Percentiles rank a stretch among this genome's conserved stretches.
These are phyloP conservation scores for Polypedilum vanderplanki DNA, from an alignment of 1,140 invertebrate species.

Conservation along the genomic window DNA sequence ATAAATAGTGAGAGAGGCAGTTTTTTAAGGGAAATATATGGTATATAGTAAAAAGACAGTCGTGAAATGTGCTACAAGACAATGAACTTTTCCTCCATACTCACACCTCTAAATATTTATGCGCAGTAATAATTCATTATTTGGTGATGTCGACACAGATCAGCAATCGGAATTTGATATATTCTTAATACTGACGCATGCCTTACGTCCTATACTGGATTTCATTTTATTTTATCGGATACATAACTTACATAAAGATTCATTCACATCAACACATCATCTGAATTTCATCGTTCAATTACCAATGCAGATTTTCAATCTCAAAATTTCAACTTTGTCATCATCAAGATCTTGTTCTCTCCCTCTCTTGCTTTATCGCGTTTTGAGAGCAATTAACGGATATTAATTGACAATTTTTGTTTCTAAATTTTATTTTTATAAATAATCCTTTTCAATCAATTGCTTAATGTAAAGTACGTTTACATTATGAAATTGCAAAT, in stretches of 20 bases:
- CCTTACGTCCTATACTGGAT: constrained; percentile 2
- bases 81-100: background rate
- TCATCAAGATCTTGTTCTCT: no score
- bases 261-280: background rate
- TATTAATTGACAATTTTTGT: background rate
- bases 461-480: no score
- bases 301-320: no score
- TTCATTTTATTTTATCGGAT: background rate
- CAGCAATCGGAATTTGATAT: constrained; percentile 2
- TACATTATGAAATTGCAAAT: no score
- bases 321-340: no score
- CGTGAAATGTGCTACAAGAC: constrained; percentile 1
- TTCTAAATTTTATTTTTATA: no score
- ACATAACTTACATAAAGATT: constrained; percentile 12
- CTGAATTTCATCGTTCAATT: no score
- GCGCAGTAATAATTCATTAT: constrained; percentile 4
- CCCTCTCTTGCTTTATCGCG: background rate
- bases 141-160: background rate
- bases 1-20: background rate
- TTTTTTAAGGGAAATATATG: background rate
- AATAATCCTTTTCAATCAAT: no score
- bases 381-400: background rate
- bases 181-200: background rate
- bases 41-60: background rate
- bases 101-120: constrained; percentile 13